Evolutionary conservation across 2,888 invertebrate genomes (phyloP).

Genomic region (Perizoma flavofasciatum): DNA sequence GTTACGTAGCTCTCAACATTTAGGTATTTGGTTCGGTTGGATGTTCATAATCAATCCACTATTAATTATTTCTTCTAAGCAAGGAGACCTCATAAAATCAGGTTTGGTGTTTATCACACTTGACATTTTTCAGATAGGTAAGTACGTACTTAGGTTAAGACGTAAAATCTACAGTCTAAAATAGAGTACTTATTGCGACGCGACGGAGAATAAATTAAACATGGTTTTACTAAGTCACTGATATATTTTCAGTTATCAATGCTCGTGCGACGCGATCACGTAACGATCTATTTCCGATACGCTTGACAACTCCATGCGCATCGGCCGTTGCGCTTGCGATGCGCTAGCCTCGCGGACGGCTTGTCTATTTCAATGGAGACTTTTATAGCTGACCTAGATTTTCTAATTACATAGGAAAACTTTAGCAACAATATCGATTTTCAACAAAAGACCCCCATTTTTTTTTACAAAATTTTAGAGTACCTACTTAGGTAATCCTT

Average conservation of each 20-base stretch:
- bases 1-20: conserved; percentile 9
- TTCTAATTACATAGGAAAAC: conserved; percentile 42
- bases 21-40: conserved; percentile 1
- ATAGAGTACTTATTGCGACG: neutral
- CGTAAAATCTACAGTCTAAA: too few species aligned
- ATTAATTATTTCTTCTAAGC: neutral
- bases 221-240: neutral
- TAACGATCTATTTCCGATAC: conserved; percentile 67
- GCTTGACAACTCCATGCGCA: conserved; percentile 64
- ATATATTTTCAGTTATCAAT: neutral
- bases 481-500: neutral
- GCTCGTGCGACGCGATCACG: conserved; percentile 29
- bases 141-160: too few species aligned
- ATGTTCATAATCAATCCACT: neutral
- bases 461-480: neutral
- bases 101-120: conserved; percentile 14
- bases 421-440: conserved; percentile 9
- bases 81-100: conserved; percentile 4
- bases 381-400: conserved; percentile 69
- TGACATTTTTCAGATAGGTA: neutral
- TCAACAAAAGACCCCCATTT: conserved; percentile 5
- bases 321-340: conserved; percentile 51
- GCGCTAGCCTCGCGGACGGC: conserved; percentile 48
- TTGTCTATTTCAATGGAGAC: conserved; percentile 39
- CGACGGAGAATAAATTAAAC: too few species aligned